Evolutionary conservation across 2,797 vertebrate genomes (phyloP).

Genomic region (Malacoraja senta): DNA sequence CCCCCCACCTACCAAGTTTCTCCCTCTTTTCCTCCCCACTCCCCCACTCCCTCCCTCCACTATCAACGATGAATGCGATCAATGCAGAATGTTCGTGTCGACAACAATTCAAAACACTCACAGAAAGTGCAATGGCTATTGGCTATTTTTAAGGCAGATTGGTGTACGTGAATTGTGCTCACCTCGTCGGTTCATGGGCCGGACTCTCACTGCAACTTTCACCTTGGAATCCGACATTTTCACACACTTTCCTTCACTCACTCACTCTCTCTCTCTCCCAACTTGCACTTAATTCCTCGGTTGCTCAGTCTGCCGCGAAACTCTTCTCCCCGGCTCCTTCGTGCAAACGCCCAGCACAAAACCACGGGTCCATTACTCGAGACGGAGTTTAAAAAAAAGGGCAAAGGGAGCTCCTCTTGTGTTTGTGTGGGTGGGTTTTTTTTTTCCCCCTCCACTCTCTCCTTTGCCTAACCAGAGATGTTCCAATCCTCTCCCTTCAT

Average conservation of each 20-base stretch:
- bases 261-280: too few species aligned
- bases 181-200: constrained; percentile 95
- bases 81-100: not conserved
- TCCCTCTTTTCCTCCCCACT: constrained; percentile 41
- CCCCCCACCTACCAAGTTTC: constrained; percentile 3
- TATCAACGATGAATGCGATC: not conserved
- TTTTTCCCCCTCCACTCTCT: not conserved
- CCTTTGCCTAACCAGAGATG: constrained; percentile 26
- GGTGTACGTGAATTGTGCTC: constrained; percentile 48
- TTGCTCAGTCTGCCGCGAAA: not conserved
- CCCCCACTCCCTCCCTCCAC: constrained; percentile 42
- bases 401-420: not conserved
- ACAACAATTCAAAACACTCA: not conserved
- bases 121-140: not conserved
- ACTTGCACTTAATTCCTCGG: constrained; percentile 50
- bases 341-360: not conserved
- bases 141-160: not conserved
- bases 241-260: constrained; percentile 32
- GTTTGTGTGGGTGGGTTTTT: not conserved
- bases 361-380: constrained; percentile 34
- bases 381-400: not conserved
- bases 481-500: constrained; percentile 47
- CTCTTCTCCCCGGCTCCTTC: not conserved
- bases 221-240: constrained; percentile 98
- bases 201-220: constrained; percentile 93